phyloP scores from a whole-genome alignment of 2,113 vertebrate species.

The Nycticebus coucang region DNA sequence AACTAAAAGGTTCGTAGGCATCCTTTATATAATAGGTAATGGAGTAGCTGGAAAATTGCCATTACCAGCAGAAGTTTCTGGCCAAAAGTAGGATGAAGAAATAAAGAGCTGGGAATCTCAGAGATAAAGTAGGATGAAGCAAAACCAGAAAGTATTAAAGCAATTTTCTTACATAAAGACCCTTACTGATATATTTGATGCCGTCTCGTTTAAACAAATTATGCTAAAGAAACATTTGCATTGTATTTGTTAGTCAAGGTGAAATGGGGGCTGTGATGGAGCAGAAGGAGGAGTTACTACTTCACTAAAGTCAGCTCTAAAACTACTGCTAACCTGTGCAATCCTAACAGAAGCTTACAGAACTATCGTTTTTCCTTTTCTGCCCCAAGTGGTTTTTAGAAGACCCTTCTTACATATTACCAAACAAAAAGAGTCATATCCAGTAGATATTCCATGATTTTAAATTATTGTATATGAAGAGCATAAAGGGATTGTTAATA shows the following conservation, averaged over 20 bases:
- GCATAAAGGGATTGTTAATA: slow-evolving; percentile 3
- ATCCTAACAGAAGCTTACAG: not conserved
- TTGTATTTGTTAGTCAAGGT: not conserved
- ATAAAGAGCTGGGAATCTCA: not conserved
- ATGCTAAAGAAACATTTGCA: not conserved
- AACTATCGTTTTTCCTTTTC: not conserved
- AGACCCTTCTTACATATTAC: not conserved
- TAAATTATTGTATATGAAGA: not conserved
- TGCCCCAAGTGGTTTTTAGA: not conserved
- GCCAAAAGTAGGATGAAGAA: too few species aligned
- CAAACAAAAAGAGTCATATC: slow-evolving; percentile 2
- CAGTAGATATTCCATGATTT: not conserved
- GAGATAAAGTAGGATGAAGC: not conserved
- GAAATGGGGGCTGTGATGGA: not conserved
- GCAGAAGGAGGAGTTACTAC: not conserved
- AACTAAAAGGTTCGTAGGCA: not conserved
- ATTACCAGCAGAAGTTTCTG: not conserved
- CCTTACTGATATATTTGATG: not conserved
- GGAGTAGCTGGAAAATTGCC: slow-evolving; percentile 64
- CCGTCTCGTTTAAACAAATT: not conserved
- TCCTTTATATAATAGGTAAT: slow-evolving; percentile 64
- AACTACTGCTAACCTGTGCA: not conserved
- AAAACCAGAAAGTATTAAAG: not conserved
- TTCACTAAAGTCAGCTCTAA: not conserved
- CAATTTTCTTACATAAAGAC: slow-evolving; percentile 26